Evolutionary conservation across 1,140 invertebrate genomes (phyloP), one percentile per base, ranked within the genome.

Genomic region (Ips typographus): DNA sequence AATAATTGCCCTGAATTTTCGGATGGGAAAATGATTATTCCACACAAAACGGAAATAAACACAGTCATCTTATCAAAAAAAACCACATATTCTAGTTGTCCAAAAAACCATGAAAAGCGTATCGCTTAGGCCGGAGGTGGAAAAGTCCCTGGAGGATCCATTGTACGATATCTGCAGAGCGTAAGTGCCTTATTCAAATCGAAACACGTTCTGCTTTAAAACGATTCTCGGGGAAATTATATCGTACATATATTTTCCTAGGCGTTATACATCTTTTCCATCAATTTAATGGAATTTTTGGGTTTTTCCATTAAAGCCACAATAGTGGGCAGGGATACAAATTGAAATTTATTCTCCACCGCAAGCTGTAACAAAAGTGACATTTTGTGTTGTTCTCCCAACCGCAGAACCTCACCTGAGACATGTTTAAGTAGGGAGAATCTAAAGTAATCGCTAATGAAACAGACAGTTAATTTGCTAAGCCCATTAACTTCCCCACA

Each of bases 131-230:
- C 63, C 51, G 38, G 41, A 58, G 53, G 53, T 66, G 55, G 53
- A 66, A 47, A 66, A 57, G 55, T 57, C 64, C 55, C 53, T 38
- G 36, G 64, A 66, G 55, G 43, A 41, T 65, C 63, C 41, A 65
- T 65, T 65, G 53, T 57, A 43, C 36, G 43, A 66, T 58, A 39
- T 66, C 55, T 66, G 42, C 52, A 66, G 38, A 57, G 42, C 43
- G 42, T 65, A 66, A 66, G 64, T 66, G 64, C 64, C 53, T 53
- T 49, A 66, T 66, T 66, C 64, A 66, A 66, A 66, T 66, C 64
- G 41, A 66, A 58, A 66, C 64, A 66, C 64, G 64, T 66, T 58
- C 47, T 44, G 43, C 53, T 66, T 44, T 66, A 58, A 66, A 66
- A 43, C 53, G 64, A 66, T 66, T 57, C 64, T 49, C 37, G 42